Conservation (phyloP, 2,113 vertebrate species). For the Mungos mungo region DNA sequence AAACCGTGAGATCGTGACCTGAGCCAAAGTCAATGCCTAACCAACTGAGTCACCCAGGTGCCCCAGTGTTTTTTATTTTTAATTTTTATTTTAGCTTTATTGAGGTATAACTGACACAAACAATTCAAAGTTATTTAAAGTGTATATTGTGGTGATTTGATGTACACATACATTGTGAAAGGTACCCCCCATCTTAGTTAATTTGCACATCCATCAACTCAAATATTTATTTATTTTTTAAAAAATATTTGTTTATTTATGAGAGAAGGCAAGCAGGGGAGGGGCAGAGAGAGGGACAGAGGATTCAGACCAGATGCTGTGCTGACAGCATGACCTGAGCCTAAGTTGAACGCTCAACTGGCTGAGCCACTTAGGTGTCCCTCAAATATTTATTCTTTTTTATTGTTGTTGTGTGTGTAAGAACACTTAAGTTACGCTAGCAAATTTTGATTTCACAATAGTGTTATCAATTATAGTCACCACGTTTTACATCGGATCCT, state of each 20-base stretch:
- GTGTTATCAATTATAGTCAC: neutral
- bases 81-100: neutral
- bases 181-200: neutral
- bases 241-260: too few species aligned
- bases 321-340: too few species aligned
- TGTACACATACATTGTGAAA: neutral
- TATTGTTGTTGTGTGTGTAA: neutral
- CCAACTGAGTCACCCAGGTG: too few species aligned
- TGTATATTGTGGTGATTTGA: neutral
- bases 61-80: neutral
- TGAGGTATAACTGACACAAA: neutral
- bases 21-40: too few species aligned
- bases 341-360: too few species aligned
- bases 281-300: too few species aligned
- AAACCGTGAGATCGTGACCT: too few species aligned
- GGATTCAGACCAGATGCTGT: too few species aligned
- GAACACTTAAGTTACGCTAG: neutral
- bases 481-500: neutral
- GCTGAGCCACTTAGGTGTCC: too few species aligned
- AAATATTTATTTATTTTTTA: neutral
- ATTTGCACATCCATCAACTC: neutral
- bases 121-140: neutral
- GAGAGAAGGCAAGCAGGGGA: too few species aligned
- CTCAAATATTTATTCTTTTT: neutral
- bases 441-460: neutral